Evolutionary conservation across 2,888 invertebrate genomes (phyloP), one percentile per base, ranked within the genome.

Genomic region (Tinea semifulvella): DNA sequence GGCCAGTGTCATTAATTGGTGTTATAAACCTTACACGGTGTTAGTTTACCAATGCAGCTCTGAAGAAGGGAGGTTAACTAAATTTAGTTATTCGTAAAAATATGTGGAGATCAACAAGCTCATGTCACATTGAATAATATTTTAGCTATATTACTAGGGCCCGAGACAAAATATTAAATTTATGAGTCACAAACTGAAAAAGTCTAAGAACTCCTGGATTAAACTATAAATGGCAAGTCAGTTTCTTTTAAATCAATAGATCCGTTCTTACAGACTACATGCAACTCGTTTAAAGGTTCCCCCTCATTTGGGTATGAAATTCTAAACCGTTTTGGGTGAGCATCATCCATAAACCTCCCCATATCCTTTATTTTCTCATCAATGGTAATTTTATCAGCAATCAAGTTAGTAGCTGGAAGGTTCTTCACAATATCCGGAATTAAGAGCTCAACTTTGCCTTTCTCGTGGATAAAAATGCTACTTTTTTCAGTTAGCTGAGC

Each of bases 241-340:
- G 79, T 73, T 51, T 80, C 70, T 52, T 73, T 79, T 45, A 82
- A 60, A 48, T 74, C 74, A 58, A 82, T 80, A 25, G 75, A 70
- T 49, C 82, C 82, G 66, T 82, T 82, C 58, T 72, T 77, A 68
- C 82, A 81, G 40, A 80, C 81, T 66, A 82, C 68, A 45, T 79
- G 69, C 49, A 82, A 60, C 52, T 82, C 82, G 54, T 75, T 65
- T 8, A 66, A 59, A 0, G 70, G 71, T 50, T 77, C 71, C 49
- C 69, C 69, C 46, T 76, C 76, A 3, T 11, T 18, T 6, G 38
- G 18, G 14, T 48, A 46, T 6, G 44, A 47, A 56, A 65, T 79
- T 47, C 80, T 61, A 56, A 82, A 82, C 56, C 73, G 61, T 49
- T 76, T 68, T 8, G 80, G 80, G 51, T 75, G 69, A 0, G 76